These are phyloP conservation scores for Palythoa grandis DNA, from an alignment of 92 coral and sea anemone species.

Conservation along the genomic window DNA sequence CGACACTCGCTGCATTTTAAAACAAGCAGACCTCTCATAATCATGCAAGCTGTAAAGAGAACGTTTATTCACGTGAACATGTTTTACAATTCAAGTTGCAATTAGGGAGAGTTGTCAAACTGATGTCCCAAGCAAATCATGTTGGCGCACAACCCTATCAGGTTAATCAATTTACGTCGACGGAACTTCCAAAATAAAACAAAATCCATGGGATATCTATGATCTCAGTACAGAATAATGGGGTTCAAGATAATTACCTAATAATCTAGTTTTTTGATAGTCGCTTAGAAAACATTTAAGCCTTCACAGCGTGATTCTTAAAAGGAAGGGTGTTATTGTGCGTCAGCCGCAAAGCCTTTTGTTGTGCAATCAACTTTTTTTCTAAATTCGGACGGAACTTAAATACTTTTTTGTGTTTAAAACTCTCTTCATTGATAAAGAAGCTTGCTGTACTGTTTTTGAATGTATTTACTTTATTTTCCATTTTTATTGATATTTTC, in stretches of 20 bases:
- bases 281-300: background rate
- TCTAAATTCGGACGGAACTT: background rate
- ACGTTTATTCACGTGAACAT: background rate
- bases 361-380: background rate
- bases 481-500: background rate
- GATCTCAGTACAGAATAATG: background rate
- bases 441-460: no score
- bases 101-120: background rate
- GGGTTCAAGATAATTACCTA: background rate
- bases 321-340: background rate
- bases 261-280: background rate
- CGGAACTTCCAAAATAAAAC: background rate
- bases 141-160: conserved; percentile 24
- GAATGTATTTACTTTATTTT: no score
- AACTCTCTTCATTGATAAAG: background rate
- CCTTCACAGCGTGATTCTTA: background rate
- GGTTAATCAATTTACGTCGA: conserved; percentile 22
- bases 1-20: background rate
- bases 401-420: background rate
- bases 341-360: background rate
- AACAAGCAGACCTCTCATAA: background rate
- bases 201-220: background rate
- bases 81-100: background rate
- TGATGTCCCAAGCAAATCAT: background rate
- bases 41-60: background rate